Conservation (phyloP, 2,113 vertebrate species). For the Campylorhamphus procurvoides region DNA sequence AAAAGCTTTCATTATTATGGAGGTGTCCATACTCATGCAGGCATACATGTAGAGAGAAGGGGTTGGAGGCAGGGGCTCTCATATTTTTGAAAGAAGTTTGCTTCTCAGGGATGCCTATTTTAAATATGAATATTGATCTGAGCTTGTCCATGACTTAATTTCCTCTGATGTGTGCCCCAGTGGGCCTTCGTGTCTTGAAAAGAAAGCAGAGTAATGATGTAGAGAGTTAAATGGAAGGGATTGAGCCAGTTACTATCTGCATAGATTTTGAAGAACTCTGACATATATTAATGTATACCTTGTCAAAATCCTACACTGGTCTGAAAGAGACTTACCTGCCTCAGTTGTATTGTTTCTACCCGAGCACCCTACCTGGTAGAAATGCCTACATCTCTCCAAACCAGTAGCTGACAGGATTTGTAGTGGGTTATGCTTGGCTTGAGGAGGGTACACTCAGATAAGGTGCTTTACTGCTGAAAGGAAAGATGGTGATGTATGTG, state of each 20-base stretch:
- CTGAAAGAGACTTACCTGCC: neutral
- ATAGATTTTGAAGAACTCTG: neutral
- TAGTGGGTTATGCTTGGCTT: neutral
- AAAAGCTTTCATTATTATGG: neutral
- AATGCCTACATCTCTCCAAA: neutral
- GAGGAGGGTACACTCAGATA: neutral
- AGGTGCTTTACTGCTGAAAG: neutral
- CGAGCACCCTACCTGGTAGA: neutral
- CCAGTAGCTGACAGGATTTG: neutral
- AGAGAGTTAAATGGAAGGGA: neutral
- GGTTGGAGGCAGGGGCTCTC: neutral
- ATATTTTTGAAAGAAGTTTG: neutral
- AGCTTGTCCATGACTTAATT: neutral
- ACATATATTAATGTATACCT: neutral
- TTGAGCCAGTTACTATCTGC: neutral
- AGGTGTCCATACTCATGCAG: neutral
- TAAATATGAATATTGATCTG: neutral
- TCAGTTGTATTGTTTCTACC: neutral
- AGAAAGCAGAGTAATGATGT: neutral
- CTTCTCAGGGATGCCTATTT: neutral
- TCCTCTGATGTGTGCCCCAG: neutral
- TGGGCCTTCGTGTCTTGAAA: neutral
- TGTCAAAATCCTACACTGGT: neutral
- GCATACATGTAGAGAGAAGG: neutral
- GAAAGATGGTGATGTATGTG: neutral